Percentiles rank a stretch among this genome's conserved stretches.
Evolutionary conservation across 2,888 invertebrate genomes (phyloP).

Genomic region (Idaea aversata): DNA sequence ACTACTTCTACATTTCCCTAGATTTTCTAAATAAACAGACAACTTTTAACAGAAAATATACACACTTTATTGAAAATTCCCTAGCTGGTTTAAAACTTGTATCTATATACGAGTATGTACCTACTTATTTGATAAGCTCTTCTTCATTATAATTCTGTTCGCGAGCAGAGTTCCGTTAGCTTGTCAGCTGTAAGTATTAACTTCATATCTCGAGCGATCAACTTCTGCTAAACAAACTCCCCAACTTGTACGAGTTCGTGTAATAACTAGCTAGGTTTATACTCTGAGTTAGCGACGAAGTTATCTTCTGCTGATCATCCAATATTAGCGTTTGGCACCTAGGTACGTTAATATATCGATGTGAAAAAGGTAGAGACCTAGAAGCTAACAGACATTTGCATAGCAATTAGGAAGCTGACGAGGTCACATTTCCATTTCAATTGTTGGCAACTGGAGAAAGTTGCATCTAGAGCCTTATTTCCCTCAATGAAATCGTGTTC

Average conservation of each 20-base stretch:
- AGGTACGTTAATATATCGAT: neutral
- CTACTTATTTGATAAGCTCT: conserved; percentile 7
- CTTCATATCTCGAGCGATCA: conserved; percentile 25
- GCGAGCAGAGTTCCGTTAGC: conserved; percentile 17
- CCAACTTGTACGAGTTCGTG: conserved; percentile 17
- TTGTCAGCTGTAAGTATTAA: conserved; percentile 24
- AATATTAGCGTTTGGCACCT: neutral
- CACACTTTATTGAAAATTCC: neutral
- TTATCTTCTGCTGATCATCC: neutral
- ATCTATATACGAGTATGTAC: neutral
- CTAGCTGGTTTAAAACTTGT: neutral
- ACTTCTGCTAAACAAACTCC: conserved; percentile 26
- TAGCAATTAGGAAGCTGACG: conserved; percentile 59
- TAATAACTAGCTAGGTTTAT: conserved; percentile 13
- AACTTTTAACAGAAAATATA: neutral
- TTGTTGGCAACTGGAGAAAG: conserved; percentile 53
- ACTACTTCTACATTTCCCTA: no score
- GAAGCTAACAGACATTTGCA: conserved; percentile 56
- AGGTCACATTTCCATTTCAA: conserved; percentile 71
- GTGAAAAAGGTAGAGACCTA: conserved; percentile 25
- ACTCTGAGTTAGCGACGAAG: neutral
- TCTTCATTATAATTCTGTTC: conserved; percentile 22
- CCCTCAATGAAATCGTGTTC: conserved; percentile 43
- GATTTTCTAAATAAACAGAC: neutral
- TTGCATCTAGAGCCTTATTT: conserved; percentile 35